Percentiles rank a stretch among this genome's conserved stretches.
Evolutionary conservation across 1,140 invertebrate genomes (phyloP).

Genomic region (Megalopta genalis): DNA sequence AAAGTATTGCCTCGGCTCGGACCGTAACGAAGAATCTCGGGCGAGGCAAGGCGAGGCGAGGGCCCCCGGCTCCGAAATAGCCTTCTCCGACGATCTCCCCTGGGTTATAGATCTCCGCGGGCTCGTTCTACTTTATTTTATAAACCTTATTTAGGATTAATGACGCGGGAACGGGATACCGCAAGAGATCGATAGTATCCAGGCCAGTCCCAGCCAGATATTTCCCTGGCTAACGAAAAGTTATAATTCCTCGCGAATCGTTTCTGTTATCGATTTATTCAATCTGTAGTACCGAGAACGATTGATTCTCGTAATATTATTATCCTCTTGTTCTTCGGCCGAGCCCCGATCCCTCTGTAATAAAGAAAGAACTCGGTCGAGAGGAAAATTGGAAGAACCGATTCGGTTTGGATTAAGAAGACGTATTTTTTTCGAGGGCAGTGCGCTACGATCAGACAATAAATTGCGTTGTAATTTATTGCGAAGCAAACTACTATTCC

Average conservation of each 20-base stretch:
- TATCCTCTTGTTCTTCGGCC: constrained; percentile 9
- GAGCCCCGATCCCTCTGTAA: too few species aligned
- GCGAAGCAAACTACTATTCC: too few species aligned
- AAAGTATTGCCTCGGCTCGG: constrained; percentile 21
- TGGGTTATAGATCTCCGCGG: constrained; percentile 53
- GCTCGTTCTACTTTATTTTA: constrained; percentile 57
- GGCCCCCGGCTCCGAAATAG: constrained; percentile 30
- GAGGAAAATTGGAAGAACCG: background rate
- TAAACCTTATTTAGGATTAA: constrained; percentile 66
- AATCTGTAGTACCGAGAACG: constrained; percentile 9
- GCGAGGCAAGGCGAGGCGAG: background rate
- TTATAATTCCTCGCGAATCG: constrained; percentile 35
- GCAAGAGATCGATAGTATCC: constrained; percentile 52
- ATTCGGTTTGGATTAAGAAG: too few species aligned
- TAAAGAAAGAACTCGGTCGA: background rate
- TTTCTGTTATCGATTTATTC: background rate
- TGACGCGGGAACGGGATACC: constrained; percentile 48
- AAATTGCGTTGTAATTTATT: too few species aligned
- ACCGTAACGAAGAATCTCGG: constrained; percentile 50
- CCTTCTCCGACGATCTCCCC: constrained; percentile 37
- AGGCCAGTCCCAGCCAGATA: constrained; percentile 41
- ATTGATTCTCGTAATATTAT: background rate
- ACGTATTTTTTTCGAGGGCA: too few species aligned
- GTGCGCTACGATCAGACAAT: too few species aligned
- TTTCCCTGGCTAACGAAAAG: constrained; percentile 50